These are phyloP conservation scores for Ellobius talpinus DNA, from an alignment of 2,113 vertebrate genomes.

Conservation along the genomic window DNA sequence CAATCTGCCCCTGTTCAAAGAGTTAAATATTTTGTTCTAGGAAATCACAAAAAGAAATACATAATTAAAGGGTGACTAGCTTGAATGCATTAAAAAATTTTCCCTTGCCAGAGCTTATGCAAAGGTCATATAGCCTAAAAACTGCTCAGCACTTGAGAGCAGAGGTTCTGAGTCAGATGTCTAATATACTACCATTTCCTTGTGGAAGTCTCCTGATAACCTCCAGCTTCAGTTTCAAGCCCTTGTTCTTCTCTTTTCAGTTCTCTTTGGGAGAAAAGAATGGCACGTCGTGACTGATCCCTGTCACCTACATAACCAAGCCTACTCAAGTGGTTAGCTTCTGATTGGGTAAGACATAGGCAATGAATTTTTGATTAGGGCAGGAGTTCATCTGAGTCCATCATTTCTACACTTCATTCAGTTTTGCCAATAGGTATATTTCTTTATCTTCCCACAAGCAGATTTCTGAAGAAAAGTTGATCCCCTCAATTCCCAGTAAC, in stretches of 20 bases:
- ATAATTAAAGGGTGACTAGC: not conserved
- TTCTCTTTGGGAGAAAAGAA: not conserved
- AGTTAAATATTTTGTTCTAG: not conserved
- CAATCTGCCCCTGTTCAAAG: not conserved
- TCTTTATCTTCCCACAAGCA: not conserved
- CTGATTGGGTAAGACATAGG: not conserved
- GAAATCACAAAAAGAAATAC: not conserved
- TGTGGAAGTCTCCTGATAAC: not conserved
- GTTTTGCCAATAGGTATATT: not conserved
- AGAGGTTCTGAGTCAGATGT: not conserved
- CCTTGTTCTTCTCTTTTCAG: not conserved
- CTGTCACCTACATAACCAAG: not conserved
- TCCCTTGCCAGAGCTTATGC: not conserved
- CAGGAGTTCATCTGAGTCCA: not conserved
- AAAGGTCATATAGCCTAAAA: not conserved
- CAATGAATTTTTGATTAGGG: not conserved
- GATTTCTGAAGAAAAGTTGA: not conserved
- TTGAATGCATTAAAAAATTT: not conserved
- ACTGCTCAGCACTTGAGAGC: not conserved
- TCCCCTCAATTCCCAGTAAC: too few species aligned
- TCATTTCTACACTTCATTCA: not conserved
- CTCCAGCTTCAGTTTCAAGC: not conserved
- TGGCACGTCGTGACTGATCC: fast-evolving
- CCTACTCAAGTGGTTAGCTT: not conserved
- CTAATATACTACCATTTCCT: not conserved